phyloP scores from a whole-genome alignment of 2,113 vertebrate genomes.

The Protobothrops mucrosquamatus region DNA sequence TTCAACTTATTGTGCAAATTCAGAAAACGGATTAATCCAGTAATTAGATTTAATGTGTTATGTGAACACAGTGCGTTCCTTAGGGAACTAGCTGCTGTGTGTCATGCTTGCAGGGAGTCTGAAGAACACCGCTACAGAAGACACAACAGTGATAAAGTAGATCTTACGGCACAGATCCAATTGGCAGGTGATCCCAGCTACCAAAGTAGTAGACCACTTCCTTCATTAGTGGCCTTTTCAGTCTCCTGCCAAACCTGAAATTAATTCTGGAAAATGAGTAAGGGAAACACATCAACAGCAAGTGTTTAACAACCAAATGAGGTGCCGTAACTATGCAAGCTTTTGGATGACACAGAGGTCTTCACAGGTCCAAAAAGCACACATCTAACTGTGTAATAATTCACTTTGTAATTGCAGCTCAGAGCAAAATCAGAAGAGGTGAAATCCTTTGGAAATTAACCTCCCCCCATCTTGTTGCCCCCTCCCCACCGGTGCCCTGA shows the following conservation, averaged over 20 bases:
- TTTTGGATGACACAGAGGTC: neutral
- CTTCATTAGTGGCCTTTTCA: neutral
- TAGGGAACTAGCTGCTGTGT: neutral
- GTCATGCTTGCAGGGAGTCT: neutral
- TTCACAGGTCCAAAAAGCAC: neutral
- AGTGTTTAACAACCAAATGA: neutral
- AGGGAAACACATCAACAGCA: too few relatives aligned
- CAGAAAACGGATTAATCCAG: neutral
- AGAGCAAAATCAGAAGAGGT: neutral
- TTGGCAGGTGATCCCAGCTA: neutral
- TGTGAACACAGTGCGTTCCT: neutral
- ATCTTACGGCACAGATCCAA: neutral
- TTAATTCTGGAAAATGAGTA: neutral
- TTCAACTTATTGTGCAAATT: neutral
- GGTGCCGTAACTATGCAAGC: too few relatives aligned
- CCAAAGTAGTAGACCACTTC: neutral
- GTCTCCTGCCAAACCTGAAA: neutral
- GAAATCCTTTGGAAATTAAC: neutral
- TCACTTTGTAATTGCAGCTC: neutral
- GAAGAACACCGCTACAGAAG: neutral
- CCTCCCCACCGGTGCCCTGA: slow-evolving; percentile 36
- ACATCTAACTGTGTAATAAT: neutral
- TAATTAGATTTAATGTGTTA: neutral
- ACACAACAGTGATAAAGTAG: neutral
- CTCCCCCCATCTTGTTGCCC: neutral